Conservation (phyloP, 1,140 invertebrate species). For the Stegodyphus mimosarum region DNA sequence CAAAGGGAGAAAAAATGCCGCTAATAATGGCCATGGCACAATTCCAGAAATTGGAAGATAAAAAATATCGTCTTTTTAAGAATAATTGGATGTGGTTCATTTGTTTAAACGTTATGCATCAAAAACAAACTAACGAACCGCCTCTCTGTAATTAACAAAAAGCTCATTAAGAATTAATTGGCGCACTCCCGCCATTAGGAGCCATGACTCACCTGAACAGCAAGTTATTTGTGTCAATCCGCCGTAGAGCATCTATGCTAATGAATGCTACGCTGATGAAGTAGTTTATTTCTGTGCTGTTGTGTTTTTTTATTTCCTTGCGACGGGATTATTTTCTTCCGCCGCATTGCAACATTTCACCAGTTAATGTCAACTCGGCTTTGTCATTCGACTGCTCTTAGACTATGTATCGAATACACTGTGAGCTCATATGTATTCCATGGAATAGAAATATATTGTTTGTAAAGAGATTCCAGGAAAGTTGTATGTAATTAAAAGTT, state of each 20-base stretch:
- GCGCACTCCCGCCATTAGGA: constrained; percentile 43
- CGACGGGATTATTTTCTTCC: constrained; percentile 36
- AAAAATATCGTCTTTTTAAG: constrained; percentile 25
- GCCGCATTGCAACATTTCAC: neutral
- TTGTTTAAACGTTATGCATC: constrained; percentile 59
- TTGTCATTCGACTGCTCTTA: no score
- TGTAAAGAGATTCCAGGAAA: no score
- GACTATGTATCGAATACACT: no score
- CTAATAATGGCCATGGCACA: constrained; percentile 54
- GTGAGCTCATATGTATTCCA: no score
- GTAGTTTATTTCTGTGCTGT: constrained; percentile 17
- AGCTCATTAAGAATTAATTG: constrained; percentile 60
- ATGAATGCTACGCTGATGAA: constrained; percentile 47
- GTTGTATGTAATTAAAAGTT: no score
- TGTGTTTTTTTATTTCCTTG: neutral
- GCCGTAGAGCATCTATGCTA: constrained; percentile 53
- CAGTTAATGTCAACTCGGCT: no score
- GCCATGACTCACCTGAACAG: constrained; percentile 52
- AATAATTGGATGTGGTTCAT: constrained; percentile 59
- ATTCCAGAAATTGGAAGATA: constrained; percentile 29
- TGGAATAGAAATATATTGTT: no score
- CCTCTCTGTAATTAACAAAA: constrained; percentile 57
- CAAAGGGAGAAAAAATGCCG: neutral
- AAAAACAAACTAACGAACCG: constrained; percentile 54
- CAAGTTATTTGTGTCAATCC: constrained; percentile 56